phyloP scores from a whole-genome alignment of 2,888 invertebrate genomes.

The Thereva nobilitata region DNA sequence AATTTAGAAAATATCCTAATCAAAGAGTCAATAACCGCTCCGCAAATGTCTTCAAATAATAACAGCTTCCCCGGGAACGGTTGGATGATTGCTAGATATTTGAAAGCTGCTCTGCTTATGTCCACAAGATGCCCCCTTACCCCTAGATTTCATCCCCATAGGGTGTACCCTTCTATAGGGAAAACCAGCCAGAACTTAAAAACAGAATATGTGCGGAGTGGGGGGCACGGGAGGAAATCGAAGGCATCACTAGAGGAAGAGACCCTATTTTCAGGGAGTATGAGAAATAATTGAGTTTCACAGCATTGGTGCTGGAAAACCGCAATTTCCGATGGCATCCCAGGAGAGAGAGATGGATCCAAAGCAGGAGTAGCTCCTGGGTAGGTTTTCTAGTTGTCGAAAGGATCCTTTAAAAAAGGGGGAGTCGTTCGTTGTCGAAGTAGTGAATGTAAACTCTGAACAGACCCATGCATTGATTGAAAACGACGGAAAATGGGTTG shows the following conservation, averaged over 20 bases:
- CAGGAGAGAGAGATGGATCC: constrained; percentile 38
- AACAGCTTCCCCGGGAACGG: too few species aligned
- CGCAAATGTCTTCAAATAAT: too few species aligned
- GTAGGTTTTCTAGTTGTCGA: neutral
- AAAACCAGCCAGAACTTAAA: too few species aligned
- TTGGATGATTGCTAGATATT: too few species aligned
- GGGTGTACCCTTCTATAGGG: too few species aligned
- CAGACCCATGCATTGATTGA: constrained; percentile 32
- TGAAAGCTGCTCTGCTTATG: too few species aligned
- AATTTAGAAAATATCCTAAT: too few species aligned
- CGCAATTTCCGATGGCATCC: constrained; percentile 39
- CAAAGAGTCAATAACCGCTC: too few species aligned
- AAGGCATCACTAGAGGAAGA: neutral
- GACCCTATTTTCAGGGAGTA: neutral
- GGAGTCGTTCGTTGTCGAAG: neutral
- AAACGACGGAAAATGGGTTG: constrained; percentile 22
- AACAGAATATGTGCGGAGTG: neutral
- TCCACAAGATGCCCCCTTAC: too few species aligned
- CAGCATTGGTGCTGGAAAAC: constrained; percentile 37
- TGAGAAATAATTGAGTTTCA: constrained; percentile 37
- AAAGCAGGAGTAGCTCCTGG: constrained; percentile 14
- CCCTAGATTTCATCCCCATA: too few species aligned
- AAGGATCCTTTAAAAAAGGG: neutral
- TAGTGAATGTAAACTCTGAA: constrained; percentile 21
- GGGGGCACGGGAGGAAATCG: neutral